A percentile compares a stretch with the other conserved stretches of the same genome.
Evolutionary conservation across 2,888 invertebrate species (phyloP).

Genomic region (Eucera pruinosa): DNA sequence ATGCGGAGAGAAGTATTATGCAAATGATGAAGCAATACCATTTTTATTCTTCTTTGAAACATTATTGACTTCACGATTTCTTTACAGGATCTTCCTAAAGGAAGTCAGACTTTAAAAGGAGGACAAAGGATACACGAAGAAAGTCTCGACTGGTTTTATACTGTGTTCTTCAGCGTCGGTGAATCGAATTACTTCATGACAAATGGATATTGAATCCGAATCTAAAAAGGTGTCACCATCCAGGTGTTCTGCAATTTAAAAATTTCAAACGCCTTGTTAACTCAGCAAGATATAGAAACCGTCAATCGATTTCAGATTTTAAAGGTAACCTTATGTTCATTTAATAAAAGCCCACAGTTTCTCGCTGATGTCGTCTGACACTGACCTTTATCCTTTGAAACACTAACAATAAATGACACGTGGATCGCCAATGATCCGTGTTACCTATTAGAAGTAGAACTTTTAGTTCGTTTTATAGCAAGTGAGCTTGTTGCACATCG

Average conservation of each 20-base stretch:
- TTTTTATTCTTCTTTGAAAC: constrained; percentile 34
- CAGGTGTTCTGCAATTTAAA: background rate
- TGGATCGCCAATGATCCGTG: background rate
- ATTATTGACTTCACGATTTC: constrained; percentile 65
- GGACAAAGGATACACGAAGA: constrained; percentile 5
- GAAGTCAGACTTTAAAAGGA: background rate
- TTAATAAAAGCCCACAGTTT: constrained; percentile 6
- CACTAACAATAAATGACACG: background rate
- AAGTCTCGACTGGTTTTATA: constrained; percentile 2
- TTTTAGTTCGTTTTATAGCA: background rate
- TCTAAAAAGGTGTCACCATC: constrained; percentile 10
- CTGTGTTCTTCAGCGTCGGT: constrained; percentile 6
- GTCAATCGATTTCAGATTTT: background rate
- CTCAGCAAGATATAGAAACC: background rate
- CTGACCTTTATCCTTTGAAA: constrained; percentile 16
- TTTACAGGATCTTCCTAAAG: constrained; percentile 13
- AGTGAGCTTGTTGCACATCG: background rate
- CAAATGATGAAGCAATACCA: background rate
- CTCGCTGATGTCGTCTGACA: constrained; percentile 1
- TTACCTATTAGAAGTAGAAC: background rate
- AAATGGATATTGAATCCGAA: constrained; percentile 2
- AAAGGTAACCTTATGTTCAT: background rate
- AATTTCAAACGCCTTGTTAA: no score
- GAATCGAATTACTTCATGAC: constrained; percentile 21
- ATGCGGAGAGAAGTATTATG: background rate